Evolutionary conservation across 2,888 invertebrate species (phyloP), one percentile per base, ranked within the genome.

Genomic region (Actias luna): DNA sequence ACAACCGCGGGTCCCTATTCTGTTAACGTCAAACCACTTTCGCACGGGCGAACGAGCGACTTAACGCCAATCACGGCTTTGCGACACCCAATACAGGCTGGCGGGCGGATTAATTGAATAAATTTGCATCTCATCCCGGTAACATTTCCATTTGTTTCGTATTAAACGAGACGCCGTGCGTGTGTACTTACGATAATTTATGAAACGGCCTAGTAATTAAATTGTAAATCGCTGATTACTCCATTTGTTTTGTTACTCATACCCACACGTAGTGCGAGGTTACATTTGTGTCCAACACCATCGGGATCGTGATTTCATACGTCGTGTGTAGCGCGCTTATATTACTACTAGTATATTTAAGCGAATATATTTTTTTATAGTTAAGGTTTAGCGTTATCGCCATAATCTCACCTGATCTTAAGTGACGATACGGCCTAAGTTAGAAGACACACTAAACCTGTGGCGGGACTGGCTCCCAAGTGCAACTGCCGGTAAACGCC

Each of bases 71-170:
- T 91, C 90, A 89, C 85, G 79, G 85, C 84, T 82, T 79, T 80
- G 85, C 86, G 85, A 87, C 89, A 87, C 86, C 88, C 88, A 85
- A 86, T 87, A 89, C 88, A 85, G 85, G 75, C 85, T 77, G 85
- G 80, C 82, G 79, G 84, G 76, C 67, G 83, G 85, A 90, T 92
- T 91, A 90, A 92, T 91, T 90, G 91, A 92, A 92, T 92, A 91
- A 88, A 92, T 92, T 91, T 91, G 88, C 91, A 92, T 91, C 78
- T 80, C 80, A 88, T 87, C 78, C 76, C 65, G 76, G 79, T 78
- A 76, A 89, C 89, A 90, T 89, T 87, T 85, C 84, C 88, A 90
- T 91, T 90, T 89, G 85, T 90, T 88, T 84, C 84, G 78, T 80
- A 89, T 88, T 88, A 88, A 82, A 80, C 71, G 68, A 71, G 67